A percentile compares a stretch with the other conserved stretches of the same genome.
Conservation (phyloP, 2,888 invertebrate genomes). For the Heliconius cydno region DNA sequence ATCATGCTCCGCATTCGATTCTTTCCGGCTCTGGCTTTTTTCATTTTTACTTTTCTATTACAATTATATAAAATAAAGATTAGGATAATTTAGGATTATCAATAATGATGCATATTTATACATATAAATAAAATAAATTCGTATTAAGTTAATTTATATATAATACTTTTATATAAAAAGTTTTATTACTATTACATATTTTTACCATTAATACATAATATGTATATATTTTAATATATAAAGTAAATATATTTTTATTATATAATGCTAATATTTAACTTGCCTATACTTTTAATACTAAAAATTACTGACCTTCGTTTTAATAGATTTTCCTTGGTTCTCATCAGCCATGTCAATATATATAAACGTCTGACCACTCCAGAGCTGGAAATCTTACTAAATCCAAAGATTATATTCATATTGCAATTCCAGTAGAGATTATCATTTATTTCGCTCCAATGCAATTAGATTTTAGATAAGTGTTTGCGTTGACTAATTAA, state of each 20-base stretch:
- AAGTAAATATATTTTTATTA: background rate
- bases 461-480: slow-evolving; percentile 76
- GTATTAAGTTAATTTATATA: too few relatives aligned
- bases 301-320: slow-evolving; percentile 59
- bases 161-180: too few relatives aligned
- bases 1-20: slow-evolving; percentile 59
- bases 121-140: too few relatives aligned
- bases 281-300: background rate
- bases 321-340: slow-evolving; percentile 49
- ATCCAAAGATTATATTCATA: slow-evolving; percentile 65
- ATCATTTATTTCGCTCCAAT: slow-evolving; percentile 76
- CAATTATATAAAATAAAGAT: slow-evolving; percentile 1
- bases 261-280: background rate
- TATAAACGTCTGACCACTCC: slow-evolving; percentile 63
- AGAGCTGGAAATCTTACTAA: slow-evolving; percentile 64
- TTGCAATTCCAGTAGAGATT: slow-evolving; percentile 71
- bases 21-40: slow-evolving; percentile 62
- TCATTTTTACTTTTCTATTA: slow-evolving; percentile 64
- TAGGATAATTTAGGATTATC: too few relatives aligned
- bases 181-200: too few relatives aligned
- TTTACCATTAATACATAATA: too few relatives aligned
- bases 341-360: slow-evolving; percentile 49
- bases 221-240: background rate
- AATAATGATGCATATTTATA: too few relatives aligned
- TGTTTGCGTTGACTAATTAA: slow-evolving; percentile 77